phyloP scores from a whole-genome alignment of 1,140 invertebrate species.

The Apis cerana region DNA sequence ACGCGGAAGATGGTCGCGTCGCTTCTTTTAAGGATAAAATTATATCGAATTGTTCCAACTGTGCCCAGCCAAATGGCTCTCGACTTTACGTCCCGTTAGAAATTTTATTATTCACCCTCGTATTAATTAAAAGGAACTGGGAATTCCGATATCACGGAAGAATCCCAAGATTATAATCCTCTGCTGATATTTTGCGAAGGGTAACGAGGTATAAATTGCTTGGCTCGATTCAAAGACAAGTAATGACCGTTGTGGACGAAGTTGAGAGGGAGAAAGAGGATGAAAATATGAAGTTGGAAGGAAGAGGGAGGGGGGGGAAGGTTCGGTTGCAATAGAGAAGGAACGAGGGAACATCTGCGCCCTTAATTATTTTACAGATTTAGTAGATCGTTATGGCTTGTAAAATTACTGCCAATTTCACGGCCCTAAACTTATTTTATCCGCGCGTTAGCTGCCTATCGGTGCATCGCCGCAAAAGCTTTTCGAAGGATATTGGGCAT shows the following conservation, averaged over 20 bases:
- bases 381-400: constrained; percentile 82
- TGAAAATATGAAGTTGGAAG: background rate
- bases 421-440: constrained; percentile 80
- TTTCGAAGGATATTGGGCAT: constrained; percentile 77
- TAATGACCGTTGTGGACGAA: too few relatives aligned
- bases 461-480: constrained; percentile 66
- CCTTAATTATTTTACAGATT: constrained; percentile 82
- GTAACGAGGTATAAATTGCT: too few relatives aligned
- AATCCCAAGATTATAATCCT: too few relatives aligned
- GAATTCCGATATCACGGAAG: too few relatives aligned
- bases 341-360: constrained; percentile 76
- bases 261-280: too few relatives aligned
- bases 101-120: too few relatives aligned
- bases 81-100: too few relatives aligned
- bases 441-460: constrained; percentile 71
- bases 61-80: too few relatives aligned
- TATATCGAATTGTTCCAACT: too few relatives aligned
- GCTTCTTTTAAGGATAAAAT: constrained; percentile 8
- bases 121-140: too few relatives aligned
- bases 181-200: too few relatives aligned
- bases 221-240: too few relatives aligned
- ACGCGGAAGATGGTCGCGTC: constrained; percentile 21
- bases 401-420: constrained; percentile 82
- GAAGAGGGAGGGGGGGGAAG: background rate
- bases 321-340: constrained; percentile 7